Evolutionary conservation across 2,797 vertebrate genomes (phyloP), one percentile per base, ranked within the genome.

Genomic region (Rhinichthys osculus): DNA sequence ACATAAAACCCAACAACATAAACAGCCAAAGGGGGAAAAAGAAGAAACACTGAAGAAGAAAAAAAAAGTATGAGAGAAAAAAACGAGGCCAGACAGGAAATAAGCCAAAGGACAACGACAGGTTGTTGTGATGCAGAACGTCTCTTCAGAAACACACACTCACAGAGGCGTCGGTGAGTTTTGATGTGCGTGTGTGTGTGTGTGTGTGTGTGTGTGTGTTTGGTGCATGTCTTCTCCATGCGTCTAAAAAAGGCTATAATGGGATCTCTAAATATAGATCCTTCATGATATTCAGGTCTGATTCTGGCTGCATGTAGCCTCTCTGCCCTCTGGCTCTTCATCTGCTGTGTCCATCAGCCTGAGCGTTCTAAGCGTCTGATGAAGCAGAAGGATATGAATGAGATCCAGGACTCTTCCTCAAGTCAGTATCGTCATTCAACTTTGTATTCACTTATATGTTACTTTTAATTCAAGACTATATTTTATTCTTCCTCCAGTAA

Each of bases 191-290:
- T 74, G 82, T 30, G 30, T 30, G 30, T 30, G 30, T 30, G 30
- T 30, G 30, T 30, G 30, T 30, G 30, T 30, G 44, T 54, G 57
- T 64, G 70, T 74, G 82, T 66, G 72, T 77, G 72, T 77, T 38
- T 70, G 74, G 73, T 70, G 35, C 74, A 59, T 52, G 69, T 40
- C 44, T 76, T 81, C 78, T 64, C 10, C 8, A 13, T 70, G 44
- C 57, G 57, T 66, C 86, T 81, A 74, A 70, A 78, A 78, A 84
- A 73, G 33, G 23, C 50, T 59, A 27, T 85, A 73, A 80, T 80
- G 77, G 52, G 23, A 66, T 72, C 17, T 71, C 81, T 82, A 82
- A 85, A 83, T 85, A 78, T 85, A 85, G 87, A 83, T 85, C 76
- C 86, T 87, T 42, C 78, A 70, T 82, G 71, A 85, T 82, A 71